phyloP scores from a whole-genome alignment of 2,888 invertebrate species.

The Trichopria drosophilae region DNA sequence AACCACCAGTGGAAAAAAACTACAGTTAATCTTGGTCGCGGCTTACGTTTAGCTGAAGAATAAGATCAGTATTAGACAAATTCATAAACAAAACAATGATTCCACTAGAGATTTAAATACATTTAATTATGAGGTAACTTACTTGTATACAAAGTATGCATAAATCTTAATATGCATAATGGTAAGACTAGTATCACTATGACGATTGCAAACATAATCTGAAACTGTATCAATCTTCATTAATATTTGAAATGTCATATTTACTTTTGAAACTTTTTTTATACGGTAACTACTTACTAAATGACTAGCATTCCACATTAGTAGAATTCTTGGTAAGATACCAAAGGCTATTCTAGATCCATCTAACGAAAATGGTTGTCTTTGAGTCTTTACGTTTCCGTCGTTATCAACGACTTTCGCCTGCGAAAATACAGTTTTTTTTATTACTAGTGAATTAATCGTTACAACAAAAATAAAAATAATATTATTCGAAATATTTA shows the following conservation, averaged over 20 bases:
- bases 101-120: slow-evolving; percentile 1
- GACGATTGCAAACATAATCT: slow-evolving; percentile 68
- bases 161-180: slow-evolving; percentile 65
- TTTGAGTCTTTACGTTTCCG: slow-evolving; percentile 62
- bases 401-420: slow-evolving; percentile 65
- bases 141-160: slow-evolving; percentile 64
- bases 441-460: slow-evolving; percentile 6
- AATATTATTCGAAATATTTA: slow-evolving; percentile 27
- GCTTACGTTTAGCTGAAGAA: slow-evolving; percentile 55
- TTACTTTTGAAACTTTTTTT: not conserved
- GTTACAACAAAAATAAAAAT: slow-evolving; percentile 7
- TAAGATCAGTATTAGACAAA: slow-evolving; percentile 3
- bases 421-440: slow-evolving; percentile 50
- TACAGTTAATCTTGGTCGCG: slow-evolving; percentile 56
- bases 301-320: slow-evolving; percentile 76
- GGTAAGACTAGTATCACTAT: slow-evolving; percentile 68
- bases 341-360: slow-evolving; percentile 69
- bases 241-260: slow-evolving; percentile 3
- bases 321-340: slow-evolving; percentile 69
- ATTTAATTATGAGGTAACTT: slow-evolving; percentile 41
- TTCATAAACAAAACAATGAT: slow-evolving; percentile 13
- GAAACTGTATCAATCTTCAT: slow-evolving; percentile 64
- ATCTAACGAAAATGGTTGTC: slow-evolving; percentile 80
- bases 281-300: slow-evolving; percentile 75
- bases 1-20: slow-evolving; percentile 59